Percentiles rank a stretch among this genome's conserved stretches.
Conservation (phyloP, 1,140 invertebrate species). For the Propsilocerus akamusi region DNA sequence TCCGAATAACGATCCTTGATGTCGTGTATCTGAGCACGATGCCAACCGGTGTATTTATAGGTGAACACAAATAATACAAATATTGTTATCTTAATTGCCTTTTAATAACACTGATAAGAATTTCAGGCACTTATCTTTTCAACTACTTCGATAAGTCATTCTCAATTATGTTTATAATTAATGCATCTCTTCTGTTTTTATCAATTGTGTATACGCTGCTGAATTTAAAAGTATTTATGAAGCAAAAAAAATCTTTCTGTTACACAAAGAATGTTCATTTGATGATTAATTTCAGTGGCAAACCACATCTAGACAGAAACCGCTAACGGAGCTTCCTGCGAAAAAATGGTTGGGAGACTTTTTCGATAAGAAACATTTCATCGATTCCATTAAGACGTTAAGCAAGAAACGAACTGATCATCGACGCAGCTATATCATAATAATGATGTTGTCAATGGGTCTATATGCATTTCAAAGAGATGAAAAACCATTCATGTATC, state of each 20-base stretch:
- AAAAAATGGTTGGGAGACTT: conserved; percentile 43
- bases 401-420: conserved; percentile 30
- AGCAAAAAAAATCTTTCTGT: not conserved
- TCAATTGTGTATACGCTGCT: conserved; percentile 41
- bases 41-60: conserved; percentile 48
- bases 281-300: conserved; percentile 34
- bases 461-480: conserved; percentile 63
- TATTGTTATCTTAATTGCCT: not conserved
- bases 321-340: conserved; percentile 29
- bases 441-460: conserved; percentile 46
- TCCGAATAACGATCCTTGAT: conserved; percentile 53
- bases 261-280: not conserved
- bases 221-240: conserved; percentile 21
- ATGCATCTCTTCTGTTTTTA: conserved; percentile 33
- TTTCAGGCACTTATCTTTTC: conserved; percentile 35
- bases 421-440: conserved; percentile 36
- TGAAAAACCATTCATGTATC: conserved; percentile 43
- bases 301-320: conserved; percentile 36
- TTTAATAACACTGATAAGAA: conserved; percentile 8
- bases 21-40: conserved; percentile 51
- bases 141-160: conserved; percentile 37
- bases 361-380: conserved; percentile 44
- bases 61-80: conserved; percentile 18
- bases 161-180: conserved; percentile 48
- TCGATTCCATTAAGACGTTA: conserved; percentile 36